Base-by-base conservation (phyloP, 2,888 invertebrate species). In the Hofmannophila pseudospretella region DNA sequence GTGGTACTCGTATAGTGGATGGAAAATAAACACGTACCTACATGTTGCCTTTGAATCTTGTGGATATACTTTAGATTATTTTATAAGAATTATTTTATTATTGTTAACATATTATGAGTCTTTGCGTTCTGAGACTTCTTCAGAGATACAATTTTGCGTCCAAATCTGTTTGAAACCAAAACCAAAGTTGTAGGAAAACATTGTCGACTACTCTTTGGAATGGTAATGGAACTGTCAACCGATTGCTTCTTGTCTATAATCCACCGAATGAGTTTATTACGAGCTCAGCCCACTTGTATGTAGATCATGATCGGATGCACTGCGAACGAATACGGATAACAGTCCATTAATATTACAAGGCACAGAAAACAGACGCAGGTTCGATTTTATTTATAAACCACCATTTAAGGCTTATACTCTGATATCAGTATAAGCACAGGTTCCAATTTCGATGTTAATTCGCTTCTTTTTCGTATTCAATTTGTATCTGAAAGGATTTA, bases 151-250 rank as follows among this genome's bases (percentile, higher is more conserved):
- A n/a, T n/a, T n/a, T n/a, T n/a, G n/a, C n/a, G n/a, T n/a, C n/a
- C n/a, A n/a, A n/a, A n/a, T n/a, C n/a, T n/a, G n/a, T n/a, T n/a
- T n/a, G n/a, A n/a, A n/a, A n/a, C n/a, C n/a, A n/a, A n/a, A n/a
- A n/a, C n/a, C n/a, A n/a, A n/a, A n/a, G n/a, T n/a, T n/a, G n/a
- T n/a, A n/a, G n/a, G n/a, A n/a, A 16, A 5, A 16, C 16, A 16
- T 5, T 69, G 71, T 77, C 70, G 61, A 68, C 76, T 60, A 67
- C 68, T 50, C 61, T 59, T 66, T 59, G 58, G 46, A 49, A 41
- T 47, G 45, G 72, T 84, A 85, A 80, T 84, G 80, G 79, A 78
- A 74, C 72, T 78, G 81, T 77, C 79, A 77, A 51, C 41, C 52
- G 60, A 75, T 68, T 62, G 67, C 62, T 65, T 51, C 71, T 69